Percentiles rank a stretch among this genome's conserved stretches.
phyloP scores from a whole-genome alignment of 1,140 invertebrate species.

The Vollenhovia emeryi region DNA sequence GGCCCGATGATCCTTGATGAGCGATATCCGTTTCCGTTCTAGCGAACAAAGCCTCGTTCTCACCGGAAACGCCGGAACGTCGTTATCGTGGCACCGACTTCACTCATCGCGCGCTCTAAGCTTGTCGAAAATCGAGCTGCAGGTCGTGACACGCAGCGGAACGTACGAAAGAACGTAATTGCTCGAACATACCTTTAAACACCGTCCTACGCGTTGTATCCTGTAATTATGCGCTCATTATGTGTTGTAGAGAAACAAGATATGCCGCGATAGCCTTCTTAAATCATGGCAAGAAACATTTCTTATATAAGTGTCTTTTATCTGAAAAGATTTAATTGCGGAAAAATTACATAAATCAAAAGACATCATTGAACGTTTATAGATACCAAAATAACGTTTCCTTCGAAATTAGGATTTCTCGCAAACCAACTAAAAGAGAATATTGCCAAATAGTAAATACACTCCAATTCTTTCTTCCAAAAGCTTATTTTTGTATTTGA shows the following conservation, averaged over 20 bases:
- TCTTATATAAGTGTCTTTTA: not conserved
- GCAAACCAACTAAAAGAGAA: not conserved
- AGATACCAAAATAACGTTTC: not conserved
- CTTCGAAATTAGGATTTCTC: not conserved
- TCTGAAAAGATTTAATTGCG: not conserved
- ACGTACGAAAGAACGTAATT: constrained; percentile 23
- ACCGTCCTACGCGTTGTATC: not conserved
- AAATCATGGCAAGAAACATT: not conserved
- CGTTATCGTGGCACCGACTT: constrained; percentile 77
- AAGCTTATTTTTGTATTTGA: not conserved
- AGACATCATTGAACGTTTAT: not conserved
- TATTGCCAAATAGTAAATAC: not conserved
- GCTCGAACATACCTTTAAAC: not conserved
- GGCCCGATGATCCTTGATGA: constrained; percentile 81
- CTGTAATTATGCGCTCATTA: constrained; percentile 1
- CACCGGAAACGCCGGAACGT: constrained; percentile 79
- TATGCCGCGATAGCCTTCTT: not conserved
- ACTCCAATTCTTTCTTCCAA: not conserved
- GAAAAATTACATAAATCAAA: not conserved
- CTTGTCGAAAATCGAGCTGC: constrained; percentile 33
- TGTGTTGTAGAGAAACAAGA: not conserved
- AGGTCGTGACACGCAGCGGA: constrained; percentile 25
- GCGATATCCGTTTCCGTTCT: constrained; percentile 81
- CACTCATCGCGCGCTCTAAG: constrained; percentile 22
- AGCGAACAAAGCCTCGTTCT: constrained; percentile 80